These are phyloP conservation scores for Drosophila gunungcola DNA, from an alignment of 1,140 invertebrate genomes.

Conservation along the genomic window DNA sequence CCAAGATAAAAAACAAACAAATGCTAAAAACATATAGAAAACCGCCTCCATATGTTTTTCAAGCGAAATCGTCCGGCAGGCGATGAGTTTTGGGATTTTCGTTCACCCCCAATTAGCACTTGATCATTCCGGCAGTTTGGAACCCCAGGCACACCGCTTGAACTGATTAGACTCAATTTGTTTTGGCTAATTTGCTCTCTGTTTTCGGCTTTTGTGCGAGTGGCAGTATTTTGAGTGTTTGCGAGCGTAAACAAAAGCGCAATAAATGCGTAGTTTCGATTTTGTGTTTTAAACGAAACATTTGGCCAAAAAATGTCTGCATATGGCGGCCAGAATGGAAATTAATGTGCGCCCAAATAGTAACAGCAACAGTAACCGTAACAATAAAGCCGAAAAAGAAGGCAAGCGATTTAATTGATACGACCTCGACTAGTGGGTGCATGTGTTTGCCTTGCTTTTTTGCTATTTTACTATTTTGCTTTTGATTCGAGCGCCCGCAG, in stretches of 20 bases:
- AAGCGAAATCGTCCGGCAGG: conserved; percentile 1
- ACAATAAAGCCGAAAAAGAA: conserved; percentile 16
- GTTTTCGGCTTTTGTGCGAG: conserved; percentile 1
- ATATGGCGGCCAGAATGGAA: conserved; percentile 7
- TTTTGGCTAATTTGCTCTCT: conserved; percentile 20
- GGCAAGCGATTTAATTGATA: conserved; percentile 53
- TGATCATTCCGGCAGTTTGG: conserved; percentile 15
- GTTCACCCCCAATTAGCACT: conserved; percentile 7
- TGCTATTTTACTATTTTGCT: background rate
- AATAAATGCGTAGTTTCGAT: conserved; percentile 25
- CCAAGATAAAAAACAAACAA: conserved; percentile 5
- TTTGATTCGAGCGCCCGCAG: conserved; percentile 15
- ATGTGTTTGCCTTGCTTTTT: conserved; percentile 37
- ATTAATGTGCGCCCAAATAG: conserved; percentile 39
- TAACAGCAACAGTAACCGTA: background rate
- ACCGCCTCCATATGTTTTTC: background rate
- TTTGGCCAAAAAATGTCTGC: conserved; percentile 1
- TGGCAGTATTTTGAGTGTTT: conserved; percentile 11
- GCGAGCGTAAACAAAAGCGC: conserved; percentile 45
- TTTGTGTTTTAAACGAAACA: conserved; percentile 15
- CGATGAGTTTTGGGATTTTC: conserved; percentile 4
- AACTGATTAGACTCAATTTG: conserved; percentile 29
- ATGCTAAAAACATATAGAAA: background rate
- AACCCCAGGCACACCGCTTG: background rate
- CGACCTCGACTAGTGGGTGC: conserved; percentile 52